Conservation (phyloP, 1,140 invertebrate species). For the Drosophila mojavensis region DNA sequence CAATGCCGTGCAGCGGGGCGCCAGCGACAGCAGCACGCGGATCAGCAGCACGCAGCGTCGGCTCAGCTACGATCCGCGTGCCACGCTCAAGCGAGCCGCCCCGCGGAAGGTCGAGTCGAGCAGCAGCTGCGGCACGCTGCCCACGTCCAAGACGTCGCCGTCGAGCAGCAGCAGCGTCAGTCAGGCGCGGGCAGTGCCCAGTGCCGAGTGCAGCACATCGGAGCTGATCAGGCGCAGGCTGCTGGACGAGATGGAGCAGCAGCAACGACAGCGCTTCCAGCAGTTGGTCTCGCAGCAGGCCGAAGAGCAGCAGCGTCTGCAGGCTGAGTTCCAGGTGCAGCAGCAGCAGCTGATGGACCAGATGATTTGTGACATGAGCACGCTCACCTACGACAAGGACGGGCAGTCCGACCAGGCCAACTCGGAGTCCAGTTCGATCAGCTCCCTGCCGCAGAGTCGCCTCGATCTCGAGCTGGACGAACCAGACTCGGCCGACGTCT, state of each 20-base stretch:
- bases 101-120: conserved; percentile 5
- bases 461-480: neutral
- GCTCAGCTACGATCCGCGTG: conserved; percentile 48
- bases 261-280: conserved; percentile 37
- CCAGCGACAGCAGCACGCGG: neutral
- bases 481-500: neutral
- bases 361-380: conserved; percentile 31
- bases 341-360: conserved; percentile 48
- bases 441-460: conserved; percentile 20
- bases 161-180: neutral
- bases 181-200: too few species aligned
- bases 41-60: conserved; percentile 42
- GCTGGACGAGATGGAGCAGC: conserved; percentile 13
- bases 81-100: conserved; percentile 29
- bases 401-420: neutral
- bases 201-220: neutral
- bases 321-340: conserved; percentile 37
- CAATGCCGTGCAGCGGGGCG: conserved; percentile 3
- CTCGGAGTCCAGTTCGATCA: conserved; percentile 20
- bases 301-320: conserved; percentile 45
- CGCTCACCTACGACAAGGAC: neutral
- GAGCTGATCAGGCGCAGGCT: conserved; percentile 5
- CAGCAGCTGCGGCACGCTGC: neutral
- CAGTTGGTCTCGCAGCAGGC: conserved; percentile 41
- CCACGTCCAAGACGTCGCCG: neutral